phyloP scores from a whole-genome alignment of 2,888 invertebrate species.

The Microplitis manilae region DNA sequence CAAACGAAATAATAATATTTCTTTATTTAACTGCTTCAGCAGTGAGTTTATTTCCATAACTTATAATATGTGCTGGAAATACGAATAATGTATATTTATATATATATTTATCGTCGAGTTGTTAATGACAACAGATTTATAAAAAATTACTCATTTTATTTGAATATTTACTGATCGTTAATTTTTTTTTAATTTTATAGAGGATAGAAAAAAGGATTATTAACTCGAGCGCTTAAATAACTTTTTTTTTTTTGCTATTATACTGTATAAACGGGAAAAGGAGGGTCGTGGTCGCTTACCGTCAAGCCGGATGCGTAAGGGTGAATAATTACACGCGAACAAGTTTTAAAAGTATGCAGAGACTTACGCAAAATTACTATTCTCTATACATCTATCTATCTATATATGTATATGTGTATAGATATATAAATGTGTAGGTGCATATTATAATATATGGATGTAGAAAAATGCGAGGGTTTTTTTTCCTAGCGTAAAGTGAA shows the following conservation, averaged over 20 bases:
- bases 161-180: not conserved
- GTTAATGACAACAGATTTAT: conserved; percentile 7
- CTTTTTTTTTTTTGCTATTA: conserved; percentile 2
- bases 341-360: conserved; percentile 40
- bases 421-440: not conserved
- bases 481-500: conserved; percentile 38
- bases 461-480: conserved; percentile 7
- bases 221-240: not conserved
- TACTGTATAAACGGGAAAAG: not conserved
- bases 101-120: not conserved
- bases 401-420: not conserved
- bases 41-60: conserved; percentile 2
- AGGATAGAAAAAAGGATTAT: not conserved
- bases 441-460: not conserved
- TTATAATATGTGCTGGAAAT: conserved; percentile 8
- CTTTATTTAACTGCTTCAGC: not conserved
- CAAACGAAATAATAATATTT: not conserved
- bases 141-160: not conserved
- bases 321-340: conserved; percentile 44
- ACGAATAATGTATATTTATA: conserved; percentile 1
- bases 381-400: conserved; percentile 13
- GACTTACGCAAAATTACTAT: conserved; percentile 37
- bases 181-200: not conserved
- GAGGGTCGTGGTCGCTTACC: conserved; percentile 23
- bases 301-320: conserved; percentile 30